Evolutionary conservation across 2,888 invertebrate genomes (phyloP).

Genomic region (Mycalesis mineus): DNA sequence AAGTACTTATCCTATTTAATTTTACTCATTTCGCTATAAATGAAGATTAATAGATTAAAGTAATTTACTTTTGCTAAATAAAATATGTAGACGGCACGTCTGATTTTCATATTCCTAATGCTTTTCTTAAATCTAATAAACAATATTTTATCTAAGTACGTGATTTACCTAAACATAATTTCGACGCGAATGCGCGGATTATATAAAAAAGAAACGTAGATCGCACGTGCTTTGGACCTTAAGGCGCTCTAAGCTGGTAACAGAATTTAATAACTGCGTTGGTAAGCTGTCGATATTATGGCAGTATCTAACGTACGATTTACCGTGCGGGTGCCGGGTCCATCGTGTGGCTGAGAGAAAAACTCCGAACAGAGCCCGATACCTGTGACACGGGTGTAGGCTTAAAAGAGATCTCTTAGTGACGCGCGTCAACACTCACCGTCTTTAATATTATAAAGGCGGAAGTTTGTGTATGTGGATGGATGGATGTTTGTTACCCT

Average conservation of each 20-base stretch:
- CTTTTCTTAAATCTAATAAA: neutral
- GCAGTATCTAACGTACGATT: too few species aligned
- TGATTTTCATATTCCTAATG: neutral
- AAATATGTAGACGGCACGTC: too few species aligned
- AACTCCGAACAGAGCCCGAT: too few species aligned
- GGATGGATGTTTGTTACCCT: too few species aligned
- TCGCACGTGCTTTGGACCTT: conserved; percentile 24
- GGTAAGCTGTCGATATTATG: neutral
- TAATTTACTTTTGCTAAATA: neutral
- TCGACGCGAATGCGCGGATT: conserved; percentile 11
- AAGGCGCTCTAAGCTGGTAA: conserved; percentile 27
- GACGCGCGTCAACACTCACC: too few species aligned
- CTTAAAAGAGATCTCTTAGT: too few species aligned
- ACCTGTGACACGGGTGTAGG: too few species aligned
- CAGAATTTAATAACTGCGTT: conserved; percentile 14
- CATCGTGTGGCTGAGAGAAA: too few species aligned
- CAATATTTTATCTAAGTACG: neutral
- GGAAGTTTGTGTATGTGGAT: too few species aligned
- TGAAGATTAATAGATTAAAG: neutral
- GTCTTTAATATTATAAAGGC: too few species aligned
- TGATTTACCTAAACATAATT: neutral
- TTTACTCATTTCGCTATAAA: neutral
- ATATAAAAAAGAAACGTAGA: conserved; percentile 26
- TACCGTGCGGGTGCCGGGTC: too few species aligned
- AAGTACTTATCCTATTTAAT: too few species aligned